Evolutionary conservation across 2,888 invertebrate genomes (phyloP).

Genomic region (Cephus nigrinus): DNA sequence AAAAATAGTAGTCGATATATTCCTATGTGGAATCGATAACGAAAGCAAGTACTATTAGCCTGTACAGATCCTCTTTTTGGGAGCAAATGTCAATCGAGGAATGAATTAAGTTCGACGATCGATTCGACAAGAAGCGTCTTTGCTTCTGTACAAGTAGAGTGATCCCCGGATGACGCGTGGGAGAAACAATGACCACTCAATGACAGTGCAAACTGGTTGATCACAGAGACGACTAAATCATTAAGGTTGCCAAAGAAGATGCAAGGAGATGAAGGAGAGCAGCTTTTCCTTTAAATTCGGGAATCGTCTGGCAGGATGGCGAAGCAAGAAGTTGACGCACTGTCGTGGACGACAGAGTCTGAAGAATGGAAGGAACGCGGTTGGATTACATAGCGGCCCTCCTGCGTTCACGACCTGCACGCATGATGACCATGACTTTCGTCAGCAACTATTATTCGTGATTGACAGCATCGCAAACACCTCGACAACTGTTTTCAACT

Average conservation of each 20-base stretch:
- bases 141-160: background rate
- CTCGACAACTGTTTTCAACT: conserved; percentile 5
- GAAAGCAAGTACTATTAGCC: background rate
- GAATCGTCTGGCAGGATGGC: background rate
- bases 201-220: conserved; percentile 29
- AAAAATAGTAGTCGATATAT: background rate
- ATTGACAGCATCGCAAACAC: conserved; percentile 11
- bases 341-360: background rate
- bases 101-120: background rate
- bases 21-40: background rate
- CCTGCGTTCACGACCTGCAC: conserved; percentile 35
- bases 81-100: background rate
- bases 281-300: background rate
- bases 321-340: background rate
- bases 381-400: conserved; percentile 41
- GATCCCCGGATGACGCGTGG: conserved; percentile 24
- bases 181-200: conserved; percentile 30
- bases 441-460: conserved; percentile 36
- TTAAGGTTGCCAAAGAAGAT: conserved; percentile 15
- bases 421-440: conserved; percentile 54
- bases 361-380: conserved; percentile 2
- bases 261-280: conserved; percentile 12
- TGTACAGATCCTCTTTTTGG: background rate
- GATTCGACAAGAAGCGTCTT: background rate
- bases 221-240: background rate